phyloP scores from a whole-genome alignment of 2,888 invertebrate species.

The Tethea ocularis region DNA sequence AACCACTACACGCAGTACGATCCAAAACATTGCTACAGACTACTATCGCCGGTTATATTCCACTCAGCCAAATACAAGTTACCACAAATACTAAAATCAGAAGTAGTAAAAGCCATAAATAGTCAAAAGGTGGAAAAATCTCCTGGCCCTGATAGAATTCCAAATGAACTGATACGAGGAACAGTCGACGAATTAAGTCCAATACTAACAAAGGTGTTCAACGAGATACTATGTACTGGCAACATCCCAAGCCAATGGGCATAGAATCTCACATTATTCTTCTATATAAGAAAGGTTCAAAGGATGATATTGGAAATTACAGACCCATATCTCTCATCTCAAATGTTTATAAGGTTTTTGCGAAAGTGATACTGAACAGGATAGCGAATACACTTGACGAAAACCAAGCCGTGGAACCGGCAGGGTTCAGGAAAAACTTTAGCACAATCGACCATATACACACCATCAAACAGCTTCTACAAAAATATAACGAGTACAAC shows the following conservation, averaged over 20 bases:
- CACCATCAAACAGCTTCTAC: constrained; percentile 16
- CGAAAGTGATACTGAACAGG: no score
- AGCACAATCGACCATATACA: constrained; percentile 16
- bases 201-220: constrained; percentile 7
- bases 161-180: constrained; percentile 10
- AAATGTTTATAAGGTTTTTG: no score
- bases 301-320: constrained; percentile 7
- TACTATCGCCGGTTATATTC: no score
- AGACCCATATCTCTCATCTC: constrained; percentile 5
- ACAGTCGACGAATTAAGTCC: constrained; percentile 8
- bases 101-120: constrained; percentile 6
- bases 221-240: constrained; percentile 1
- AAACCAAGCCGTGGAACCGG: no score
- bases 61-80: no score
- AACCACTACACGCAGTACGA: background rate
- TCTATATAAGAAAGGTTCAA: constrained; percentile 7
- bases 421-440: no score
- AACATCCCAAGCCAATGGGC: constrained; percentile 6
- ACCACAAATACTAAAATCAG: background rate
- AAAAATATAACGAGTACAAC: no score
- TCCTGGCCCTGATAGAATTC: constrained; percentile 3
- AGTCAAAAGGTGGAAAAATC: constrained; percentile 9
- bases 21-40: no score
- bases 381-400: no score
- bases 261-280: constrained; percentile 10